Base-by-base conservation (phyloP, 2,888 invertebrate species). In the Phanerotoma sp. region DNA sequence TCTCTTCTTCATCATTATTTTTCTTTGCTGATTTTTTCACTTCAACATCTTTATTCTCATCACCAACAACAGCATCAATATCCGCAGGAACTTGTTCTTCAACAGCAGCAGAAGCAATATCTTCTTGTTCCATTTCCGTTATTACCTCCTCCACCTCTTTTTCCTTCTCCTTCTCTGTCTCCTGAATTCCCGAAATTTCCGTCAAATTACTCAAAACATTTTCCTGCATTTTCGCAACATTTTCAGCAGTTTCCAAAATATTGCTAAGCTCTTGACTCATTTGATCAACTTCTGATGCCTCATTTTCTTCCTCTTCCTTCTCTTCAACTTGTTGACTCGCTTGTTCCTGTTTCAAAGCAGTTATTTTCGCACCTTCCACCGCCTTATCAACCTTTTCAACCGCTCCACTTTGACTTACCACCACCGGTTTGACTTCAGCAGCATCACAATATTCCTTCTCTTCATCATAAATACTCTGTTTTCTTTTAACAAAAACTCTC, bases 401-500 rank as follows among this genome's bases (percentile, higher is more conserved):
- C 9, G 28, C 38, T 5, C 33, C 51, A 15, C 7, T 35, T 16
- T 35, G 13, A 1, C 16, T 13, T 4, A 58, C 22, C 13, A 21
- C 51, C 9, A 16, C 21, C 11, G 56, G 33, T 41, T 61, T 51
- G 1, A 38, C 44, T 4, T 63, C 65, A 16, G 60, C 52, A 11
- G 13, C 63, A n/a, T 76, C 76, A 28, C 68, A 67, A 37, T 77
- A 77, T 25, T 75, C 77, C 15, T 72, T 70, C 40, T 73, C 77
- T 51, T 77, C 77, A 22, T 77, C 77, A 25, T 77, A 77, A 54
- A 77, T 73, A 30, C 77, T 74, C 71, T 84, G 79, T 66, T 84
- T 82, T 32, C 84, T 75, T 62, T 84, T 84, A 51, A 83, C 83
- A 50, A 84, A 76, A 38, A 84, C 84, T 45, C 83, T 81, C 62